Percentiles rank a stretch among this genome's conserved stretches.
Evolutionary conservation across 2,888 invertebrate species (phyloP).

Genomic region (Idaea biselata): DNA sequence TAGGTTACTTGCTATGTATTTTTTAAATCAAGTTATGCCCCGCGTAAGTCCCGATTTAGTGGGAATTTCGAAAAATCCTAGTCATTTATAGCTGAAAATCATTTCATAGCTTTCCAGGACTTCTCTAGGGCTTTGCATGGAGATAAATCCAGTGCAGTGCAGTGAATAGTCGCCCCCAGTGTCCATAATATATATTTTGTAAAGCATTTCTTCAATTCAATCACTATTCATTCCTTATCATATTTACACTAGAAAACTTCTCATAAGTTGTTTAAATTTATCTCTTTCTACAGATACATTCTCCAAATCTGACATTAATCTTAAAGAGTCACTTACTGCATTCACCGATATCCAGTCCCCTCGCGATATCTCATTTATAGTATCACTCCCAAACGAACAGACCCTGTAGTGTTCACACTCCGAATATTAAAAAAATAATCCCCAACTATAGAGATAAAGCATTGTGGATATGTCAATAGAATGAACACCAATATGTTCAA

Average conservation of each 20-base stretch:
- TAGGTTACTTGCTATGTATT: no score
- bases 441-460: background rate
- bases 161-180: no score
- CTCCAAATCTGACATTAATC: background rate
- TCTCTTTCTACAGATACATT: background rate
- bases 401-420: background rate
- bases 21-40: no score
- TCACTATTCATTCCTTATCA: no score
- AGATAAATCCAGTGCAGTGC: no score
- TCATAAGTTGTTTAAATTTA: background rate
- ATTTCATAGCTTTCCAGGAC: no score
- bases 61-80: no score
- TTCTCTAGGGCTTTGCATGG: no score
- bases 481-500: background rate
- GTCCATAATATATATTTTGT: no score
- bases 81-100: no score
- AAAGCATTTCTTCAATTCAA: no score
- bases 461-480: background rate
- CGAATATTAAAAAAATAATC: background rate
- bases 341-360: background rate
- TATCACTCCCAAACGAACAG: background rate
- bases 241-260: background rate
- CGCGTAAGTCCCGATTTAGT: no score
- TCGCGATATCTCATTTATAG: background rate
- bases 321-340: background rate